Percentiles rank a stretch among this genome's conserved stretches.
Evolutionary conservation across 2,113 vertebrate species (phyloP).

Genomic region (Sinocyclocheilus grahami): DNA sequence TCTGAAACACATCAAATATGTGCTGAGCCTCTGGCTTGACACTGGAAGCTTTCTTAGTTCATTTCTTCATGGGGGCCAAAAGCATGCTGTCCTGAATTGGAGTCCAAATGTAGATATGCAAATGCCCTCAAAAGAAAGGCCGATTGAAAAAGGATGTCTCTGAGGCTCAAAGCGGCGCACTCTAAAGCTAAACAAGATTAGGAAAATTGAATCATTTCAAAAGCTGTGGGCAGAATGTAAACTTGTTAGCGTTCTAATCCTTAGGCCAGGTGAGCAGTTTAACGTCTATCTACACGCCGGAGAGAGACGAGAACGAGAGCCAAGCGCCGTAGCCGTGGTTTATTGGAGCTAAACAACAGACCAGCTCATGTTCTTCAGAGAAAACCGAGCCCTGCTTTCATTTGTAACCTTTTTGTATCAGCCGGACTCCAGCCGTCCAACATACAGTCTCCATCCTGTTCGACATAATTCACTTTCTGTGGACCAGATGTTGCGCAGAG

Average conservation of each 20-base stretch:
- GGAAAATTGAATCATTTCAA: slow-evolving; percentile 83
- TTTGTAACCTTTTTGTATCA: slow-evolving; percentile 57
- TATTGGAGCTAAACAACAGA: slow-evolving; percentile 66
- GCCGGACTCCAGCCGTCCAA: slow-evolving; percentile 37
- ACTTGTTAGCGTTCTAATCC: slow-evolving; percentile 78
- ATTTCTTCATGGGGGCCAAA: slow-evolving; percentile 71
- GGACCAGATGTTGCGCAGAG: slow-evolving; percentile 61
- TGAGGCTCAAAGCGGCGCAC: slow-evolving; percentile 80
- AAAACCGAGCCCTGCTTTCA: slow-evolving; percentile 61
- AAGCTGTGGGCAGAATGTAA: slow-evolving; percentile 82
- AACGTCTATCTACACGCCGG: slow-evolving; percentile 69
- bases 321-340: slow-evolving; percentile 54
- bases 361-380: slow-evolving; percentile 50
- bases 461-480: slow-evolving; percentile 57
- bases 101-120: slow-evolving; percentile 77
- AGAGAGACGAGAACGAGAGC: slow-evolving; percentile 61
- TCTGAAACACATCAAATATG: slow-evolving; percentile 79
- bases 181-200: slow-evolving; percentile 85
- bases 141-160: slow-evolving; percentile 73
- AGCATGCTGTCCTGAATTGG: slow-evolving; percentile 72
- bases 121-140: slow-evolving; percentile 74
- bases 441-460: slow-evolving; percentile 52
- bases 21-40: slow-evolving; percentile 76
- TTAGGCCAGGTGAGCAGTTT: slow-evolving; percentile 74
- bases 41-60: slow-evolving; percentile 66